phyloP scores from a whole-genome alignment of 2,113 vertebrate genomes.

The Erythrocercus mccallii region DNA sequence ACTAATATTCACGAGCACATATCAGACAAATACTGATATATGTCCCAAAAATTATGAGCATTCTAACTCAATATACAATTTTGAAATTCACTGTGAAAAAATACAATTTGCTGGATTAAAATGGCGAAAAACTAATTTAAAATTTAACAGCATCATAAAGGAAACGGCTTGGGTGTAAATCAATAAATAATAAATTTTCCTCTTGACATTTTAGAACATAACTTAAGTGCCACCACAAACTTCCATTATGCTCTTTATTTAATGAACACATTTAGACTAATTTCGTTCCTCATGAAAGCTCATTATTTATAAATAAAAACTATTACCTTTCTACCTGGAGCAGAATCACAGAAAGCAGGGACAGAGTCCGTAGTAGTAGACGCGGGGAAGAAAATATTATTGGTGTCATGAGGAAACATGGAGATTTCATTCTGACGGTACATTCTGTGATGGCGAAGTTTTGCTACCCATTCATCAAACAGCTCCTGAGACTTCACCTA shows the following conservation, averaged over 20 bases:
- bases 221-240: neutral
- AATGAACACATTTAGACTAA: neutral
- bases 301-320: neutral
- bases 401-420: conserved; percentile 86
- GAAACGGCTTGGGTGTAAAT: neutral
- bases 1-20: neutral
- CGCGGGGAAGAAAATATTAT: conserved; percentile 80
- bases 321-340: conserved; percentile 83
- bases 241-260: neutral
- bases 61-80: neutral
- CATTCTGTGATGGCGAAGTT: conserved; percentile 91
- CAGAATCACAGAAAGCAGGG: conserved; percentile 72
- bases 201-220: neutral
- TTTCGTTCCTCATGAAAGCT: neutral
- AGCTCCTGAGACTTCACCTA: conserved; percentile 92
- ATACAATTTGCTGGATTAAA: neutral
- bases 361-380: conserved; percentile 74
- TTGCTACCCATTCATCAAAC: conserved; percentile 96
- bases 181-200: neutral
- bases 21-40: neutral
- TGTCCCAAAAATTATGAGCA: neutral
- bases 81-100: neutral
- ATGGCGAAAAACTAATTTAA: neutral
- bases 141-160: neutral
- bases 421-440: conserved; percentile 96